A percentile compares a stretch with the other conserved stretches of the same genome.
Conservation (phyloP, 2,113 vertebrate species). For the Addax nasomaculatus region DNA sequence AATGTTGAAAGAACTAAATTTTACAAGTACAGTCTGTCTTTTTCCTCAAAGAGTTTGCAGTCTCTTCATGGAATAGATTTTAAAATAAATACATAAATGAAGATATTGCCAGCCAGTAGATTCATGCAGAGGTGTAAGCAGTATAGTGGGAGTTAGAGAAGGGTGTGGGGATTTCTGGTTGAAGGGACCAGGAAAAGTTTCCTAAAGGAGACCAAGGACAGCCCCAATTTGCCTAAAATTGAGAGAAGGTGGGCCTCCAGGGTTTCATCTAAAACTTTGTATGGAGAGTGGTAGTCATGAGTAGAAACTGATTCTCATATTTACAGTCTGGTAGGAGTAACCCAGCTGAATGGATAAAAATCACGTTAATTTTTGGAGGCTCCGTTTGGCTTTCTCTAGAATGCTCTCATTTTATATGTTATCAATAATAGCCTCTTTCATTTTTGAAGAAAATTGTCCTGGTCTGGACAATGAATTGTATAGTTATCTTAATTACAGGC, state of each 20-base stretch:
- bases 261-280: not conserved
- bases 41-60: not conserved
- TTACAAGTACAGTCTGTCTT: not conserved
- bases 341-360: not conserved
- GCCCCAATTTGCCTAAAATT: not conserved
- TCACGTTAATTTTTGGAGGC: not conserved
- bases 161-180: not conserved
- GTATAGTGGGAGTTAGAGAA: not conserved
- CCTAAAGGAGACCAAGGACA: not conserved
- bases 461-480: not conserved
- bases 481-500: not conserved
- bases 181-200: not conserved
- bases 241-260: not conserved
- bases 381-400: not conserved
- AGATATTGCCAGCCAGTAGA: not conserved
- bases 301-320: not conserved
- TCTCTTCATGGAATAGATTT: not conserved
- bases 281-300: not conserved
- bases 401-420: not conserved
- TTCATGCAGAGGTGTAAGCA: not conserved
- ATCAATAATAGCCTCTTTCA: not conserved
- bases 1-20: not conserved
- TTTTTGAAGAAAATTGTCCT: not conserved
- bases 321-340: not conserved
- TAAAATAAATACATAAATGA: constrained; percentile 33